A percentile compares a stretch with the other conserved stretches of the same genome.
Conservation (phyloP, 2,113 vertebrate genomes). For the Raja brachyura region DNA sequence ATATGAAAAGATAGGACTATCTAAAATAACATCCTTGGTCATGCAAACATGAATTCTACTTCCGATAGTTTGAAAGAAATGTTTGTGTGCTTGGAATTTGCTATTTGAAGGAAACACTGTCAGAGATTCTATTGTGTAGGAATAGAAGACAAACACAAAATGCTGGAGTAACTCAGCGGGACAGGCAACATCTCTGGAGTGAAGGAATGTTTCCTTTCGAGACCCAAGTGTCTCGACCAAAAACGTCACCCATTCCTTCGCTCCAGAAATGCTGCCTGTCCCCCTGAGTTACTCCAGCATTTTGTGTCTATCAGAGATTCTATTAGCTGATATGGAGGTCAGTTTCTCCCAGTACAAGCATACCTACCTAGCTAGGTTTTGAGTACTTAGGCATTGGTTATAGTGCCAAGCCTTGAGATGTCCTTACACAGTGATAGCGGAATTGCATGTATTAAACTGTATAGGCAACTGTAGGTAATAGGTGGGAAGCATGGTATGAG, state of each 20-base stretch:
- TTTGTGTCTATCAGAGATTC: neutral
- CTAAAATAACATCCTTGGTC: neutral
- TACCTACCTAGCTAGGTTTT: neutral
- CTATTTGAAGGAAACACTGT: neutral
- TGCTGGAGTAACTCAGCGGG: no score
- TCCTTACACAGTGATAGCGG: neutral
- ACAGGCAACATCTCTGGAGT: no score
- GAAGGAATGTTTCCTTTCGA: no score
- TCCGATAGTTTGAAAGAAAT: neutral
- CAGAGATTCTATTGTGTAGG: neutral
- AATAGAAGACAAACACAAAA: no score
- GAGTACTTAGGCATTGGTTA: neutral
- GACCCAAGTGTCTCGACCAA: no score
- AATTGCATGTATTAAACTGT: neutral
- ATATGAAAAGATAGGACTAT: neutral
- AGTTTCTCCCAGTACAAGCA: neutral
- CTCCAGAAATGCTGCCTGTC: no score
- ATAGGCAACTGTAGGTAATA: neutral
- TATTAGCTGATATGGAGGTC: neutral
- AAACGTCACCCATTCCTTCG: no score
- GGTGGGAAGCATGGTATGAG: neutral
- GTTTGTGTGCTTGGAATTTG: neutral
- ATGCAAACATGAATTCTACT: neutral
- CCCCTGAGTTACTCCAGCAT: no score
- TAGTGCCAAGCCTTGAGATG: neutral